These are phyloP conservation scores for Schizopygopsis malacanthus DNA, from an alignment of 2,797 vertebrate genomes.

Conservation along the genomic window DNA sequence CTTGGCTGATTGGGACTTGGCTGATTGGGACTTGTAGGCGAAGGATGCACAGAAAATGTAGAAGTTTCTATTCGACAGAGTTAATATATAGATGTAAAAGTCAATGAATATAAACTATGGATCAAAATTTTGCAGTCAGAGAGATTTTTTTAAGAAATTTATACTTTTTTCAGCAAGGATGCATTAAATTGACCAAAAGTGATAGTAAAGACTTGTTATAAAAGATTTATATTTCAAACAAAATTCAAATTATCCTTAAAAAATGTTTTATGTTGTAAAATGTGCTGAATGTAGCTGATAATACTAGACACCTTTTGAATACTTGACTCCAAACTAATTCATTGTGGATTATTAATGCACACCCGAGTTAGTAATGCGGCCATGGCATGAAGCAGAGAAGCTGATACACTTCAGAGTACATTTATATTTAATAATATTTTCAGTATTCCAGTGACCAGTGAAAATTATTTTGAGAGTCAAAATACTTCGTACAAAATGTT, in stretches of 20 bases:
- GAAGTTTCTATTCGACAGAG: neutral
- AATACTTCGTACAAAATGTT: neutral
- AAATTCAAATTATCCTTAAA: neutral
- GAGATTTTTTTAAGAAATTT: neutral
- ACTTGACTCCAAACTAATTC: neutral
- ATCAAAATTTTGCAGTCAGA: neutral
- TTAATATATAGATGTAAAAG: neutral
- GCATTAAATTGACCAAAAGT: neutral
- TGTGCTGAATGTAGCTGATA: neutral
- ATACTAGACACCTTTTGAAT: neutral
- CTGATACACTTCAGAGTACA: neutral
- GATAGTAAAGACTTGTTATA: neutral
- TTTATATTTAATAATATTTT: slow-evolving; percentile 11
- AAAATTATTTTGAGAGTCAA: neutral
- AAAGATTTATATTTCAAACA: neutral
- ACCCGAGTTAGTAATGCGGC: neutral
- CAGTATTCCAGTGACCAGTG: neutral
- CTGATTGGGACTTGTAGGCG: neutral
- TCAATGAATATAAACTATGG: neutral
- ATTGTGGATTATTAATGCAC: neutral
- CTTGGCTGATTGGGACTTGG: slow-evolving; percentile 9
- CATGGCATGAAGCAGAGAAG: neutral
- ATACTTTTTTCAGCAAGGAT: neutral
- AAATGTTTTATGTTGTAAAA: neutral
- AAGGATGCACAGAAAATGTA: slow-evolving; percentile 27